Conservation (phyloP, 2,888 invertebrate genomes). For the Eudemis profundana region DNA sequence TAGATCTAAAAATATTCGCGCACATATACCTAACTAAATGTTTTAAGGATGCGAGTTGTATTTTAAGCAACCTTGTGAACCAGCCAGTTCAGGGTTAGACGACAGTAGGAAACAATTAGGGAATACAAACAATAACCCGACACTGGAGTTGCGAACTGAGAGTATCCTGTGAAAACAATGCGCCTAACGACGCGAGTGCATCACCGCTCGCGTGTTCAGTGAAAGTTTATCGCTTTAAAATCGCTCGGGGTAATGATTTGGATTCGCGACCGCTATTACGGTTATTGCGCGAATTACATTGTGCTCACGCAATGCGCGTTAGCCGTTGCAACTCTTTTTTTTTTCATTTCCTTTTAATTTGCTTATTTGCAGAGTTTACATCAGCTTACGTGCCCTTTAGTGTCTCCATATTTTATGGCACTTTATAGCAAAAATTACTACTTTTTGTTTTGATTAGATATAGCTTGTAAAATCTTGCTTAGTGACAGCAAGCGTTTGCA, state of each 20-base stretch:
- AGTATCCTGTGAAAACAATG: slow-evolving; percentile 35
- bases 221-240: slow-evolving; percentile 41
- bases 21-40: no score
- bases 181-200: slow-evolving; percentile 20
- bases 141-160: not conserved
- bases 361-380: not conserved
- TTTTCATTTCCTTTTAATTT: not conserved
- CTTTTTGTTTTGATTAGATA: no score
- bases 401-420: not conserved
- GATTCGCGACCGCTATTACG: slow-evolving; percentile 26
- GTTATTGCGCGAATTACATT: slow-evolving; percentile 3
- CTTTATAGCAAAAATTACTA: no score
- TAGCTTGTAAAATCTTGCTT: no score
- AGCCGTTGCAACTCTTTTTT: not conserved
- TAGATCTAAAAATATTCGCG: no score
- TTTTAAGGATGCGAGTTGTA: no score
- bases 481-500: no score
- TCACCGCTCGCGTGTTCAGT: slow-evolving; percentile 28
- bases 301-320: slow-evolving; percentile 1
- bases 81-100: not conserved
- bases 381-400: not conserved
- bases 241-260: slow-evolving; percentile 33
- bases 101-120: slow-evolving; percentile 21
- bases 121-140: slow-evolving; percentile 21
- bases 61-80: not conserved